These are phyloP conservation scores for Centropus unirufus DNA, from an alignment of 2,113 vertebrate species.

Conservation along the genomic window DNA sequence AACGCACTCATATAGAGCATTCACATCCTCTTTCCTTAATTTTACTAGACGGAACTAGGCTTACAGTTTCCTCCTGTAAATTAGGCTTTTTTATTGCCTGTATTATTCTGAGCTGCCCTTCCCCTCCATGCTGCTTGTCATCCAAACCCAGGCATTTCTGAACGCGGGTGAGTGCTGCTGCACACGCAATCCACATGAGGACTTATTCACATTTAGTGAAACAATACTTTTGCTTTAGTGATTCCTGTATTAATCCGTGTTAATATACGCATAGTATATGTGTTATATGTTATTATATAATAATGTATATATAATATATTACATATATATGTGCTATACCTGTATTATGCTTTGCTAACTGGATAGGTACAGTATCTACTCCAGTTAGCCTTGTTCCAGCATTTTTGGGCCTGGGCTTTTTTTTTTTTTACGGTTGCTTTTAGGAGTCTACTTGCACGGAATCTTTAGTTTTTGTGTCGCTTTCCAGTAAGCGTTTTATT, in stretches of 20 bases:
- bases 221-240: background rate
- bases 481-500: conserved; percentile 29
- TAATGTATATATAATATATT: no score
- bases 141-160: background rate
- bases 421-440: background rate
- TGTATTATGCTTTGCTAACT: no score
- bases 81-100: background rate
- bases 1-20: background rate
- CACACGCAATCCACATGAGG: background rate
- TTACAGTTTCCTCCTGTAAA: background rate
- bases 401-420: background rate
- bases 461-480: background rate
- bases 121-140: background rate
- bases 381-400: background rate
- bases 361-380: background rate
- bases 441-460: background rate
- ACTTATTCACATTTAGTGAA: background rate
- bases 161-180: background rate
- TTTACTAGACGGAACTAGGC: background rate
- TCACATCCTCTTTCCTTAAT: background rate
- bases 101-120: background rate
- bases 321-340: no score
- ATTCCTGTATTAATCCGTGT: background rate
- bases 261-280: no score
- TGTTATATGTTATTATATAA: no score